These are phyloP conservation scores for Holacanthella duospinosa DNA, from an alignment of 2,888 invertebrate species.

Conservation along the genomic window DNA sequence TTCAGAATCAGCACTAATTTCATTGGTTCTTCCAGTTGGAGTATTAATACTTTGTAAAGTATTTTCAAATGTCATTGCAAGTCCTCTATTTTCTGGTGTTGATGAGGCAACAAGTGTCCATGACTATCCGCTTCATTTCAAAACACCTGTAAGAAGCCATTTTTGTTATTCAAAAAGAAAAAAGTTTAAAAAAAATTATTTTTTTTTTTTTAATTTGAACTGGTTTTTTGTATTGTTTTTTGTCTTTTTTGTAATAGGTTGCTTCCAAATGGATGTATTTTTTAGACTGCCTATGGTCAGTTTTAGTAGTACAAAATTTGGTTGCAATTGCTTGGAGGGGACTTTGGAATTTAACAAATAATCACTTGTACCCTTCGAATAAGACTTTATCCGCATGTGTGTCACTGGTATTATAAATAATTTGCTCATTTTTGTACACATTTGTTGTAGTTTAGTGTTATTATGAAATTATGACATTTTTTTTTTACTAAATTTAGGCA, in stretches of 20 bases:
- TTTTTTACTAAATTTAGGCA: too few relatives aligned
- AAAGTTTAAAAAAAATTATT: too few relatives aligned
- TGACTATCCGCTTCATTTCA: constrained; percentile 73
- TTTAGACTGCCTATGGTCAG: constrained; percentile 75
- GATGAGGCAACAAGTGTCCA: constrained; percentile 64
- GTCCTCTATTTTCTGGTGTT: constrained; percentile 65
- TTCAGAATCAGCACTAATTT: constrained; percentile 54
- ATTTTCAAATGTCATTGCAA: constrained; percentile 67
- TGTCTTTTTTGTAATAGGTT: constrained; percentile 13
- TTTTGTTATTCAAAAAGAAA: not conserved
- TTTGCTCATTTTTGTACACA: too few relatives aligned
- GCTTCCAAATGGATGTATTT: constrained; percentile 49
- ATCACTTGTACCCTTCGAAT: constrained; percentile 65
- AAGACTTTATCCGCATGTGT: constrained; percentile 52
- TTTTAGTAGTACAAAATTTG: constrained; percentile 68
- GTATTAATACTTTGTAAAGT: constrained; percentile 59
- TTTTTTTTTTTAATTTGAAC: not conserved
- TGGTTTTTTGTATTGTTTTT: not conserved
- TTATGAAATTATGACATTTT: too few relatives aligned
- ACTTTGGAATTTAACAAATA: constrained; percentile 69
- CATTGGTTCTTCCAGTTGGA: constrained; percentile 51
- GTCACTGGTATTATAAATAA: not conserved
- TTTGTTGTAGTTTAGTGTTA: too few relatives aligned
- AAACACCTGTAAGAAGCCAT: constrained; percentile 47
- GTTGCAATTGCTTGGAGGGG: constrained; percentile 85